Conservation (phyloP, 2,113 vertebrate species). For the Paraplagusia blochii region DNA sequence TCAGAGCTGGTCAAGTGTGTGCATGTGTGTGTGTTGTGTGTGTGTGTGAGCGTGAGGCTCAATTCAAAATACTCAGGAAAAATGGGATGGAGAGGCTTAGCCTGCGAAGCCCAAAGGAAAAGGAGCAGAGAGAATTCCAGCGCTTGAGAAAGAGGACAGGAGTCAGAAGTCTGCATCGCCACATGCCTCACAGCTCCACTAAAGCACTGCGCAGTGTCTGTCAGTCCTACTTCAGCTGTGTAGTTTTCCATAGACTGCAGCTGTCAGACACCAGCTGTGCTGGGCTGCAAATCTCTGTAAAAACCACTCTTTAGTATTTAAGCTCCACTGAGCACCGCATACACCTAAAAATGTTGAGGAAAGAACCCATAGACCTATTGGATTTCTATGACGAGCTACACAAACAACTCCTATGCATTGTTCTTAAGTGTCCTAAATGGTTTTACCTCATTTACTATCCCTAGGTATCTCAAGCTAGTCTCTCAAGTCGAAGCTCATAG, state of each 20-base stretch:
- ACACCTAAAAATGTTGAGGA: constrained; percentile 25
- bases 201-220: constrained; percentile 16
- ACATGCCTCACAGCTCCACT: constrained; percentile 24
- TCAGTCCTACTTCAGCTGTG: constrained; percentile 7
- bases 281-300: constrained; percentile 33
- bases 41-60: constrained; percentile 43
- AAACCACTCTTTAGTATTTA: constrained; percentile 22
- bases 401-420: constrained; percentile 45
- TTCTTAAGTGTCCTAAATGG: constrained; percentile 49
- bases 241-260: constrained; percentile 25
- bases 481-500: constrained; percentile 6
- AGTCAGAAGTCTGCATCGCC: constrained; percentile 27
- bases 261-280: constrained; percentile 52
- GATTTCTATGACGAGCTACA: constrained; percentile 29
- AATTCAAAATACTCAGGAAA: constrained; percentile 58
- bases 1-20: constrained; percentile 44
- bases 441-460: constrained; percentile 65
- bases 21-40: constrained; percentile 36
- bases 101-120: constrained; percentile 36
- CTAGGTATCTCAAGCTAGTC: constrained; percentile 40
- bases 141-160: constrained; percentile 18
- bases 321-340: constrained; percentile 24
- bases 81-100: constrained; percentile 46
- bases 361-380: constrained; percentile 13
- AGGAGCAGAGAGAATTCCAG: constrained; percentile 27